Base-by-base conservation (phyloP, 2,888 invertebrate genomes). In the Platypus cylindrus region DNA sequence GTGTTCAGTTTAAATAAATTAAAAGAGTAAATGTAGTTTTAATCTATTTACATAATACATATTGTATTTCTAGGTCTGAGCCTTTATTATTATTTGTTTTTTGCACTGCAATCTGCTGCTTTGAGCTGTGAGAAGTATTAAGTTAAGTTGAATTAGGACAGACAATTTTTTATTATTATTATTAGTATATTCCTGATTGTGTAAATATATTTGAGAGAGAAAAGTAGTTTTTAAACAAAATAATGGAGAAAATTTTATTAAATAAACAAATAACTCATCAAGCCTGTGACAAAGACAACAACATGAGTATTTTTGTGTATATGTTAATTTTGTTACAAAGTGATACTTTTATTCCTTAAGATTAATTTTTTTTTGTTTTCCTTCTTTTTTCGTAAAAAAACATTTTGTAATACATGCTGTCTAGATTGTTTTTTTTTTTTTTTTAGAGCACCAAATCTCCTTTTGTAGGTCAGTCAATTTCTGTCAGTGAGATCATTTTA, bases 281-380 rank as follows among this genome's bases (percentile, higher is more conserved):
- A 45, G 12, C 24, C 16, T 24, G 12, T 11, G 22, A 16, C 34
- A 32, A 25, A 44, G n/a, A n/a, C n/a, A 48, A 44, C 47, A 47
- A 45, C 47, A 47, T 41, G 47, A 48, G 49, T 28, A 30, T 36
- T 45, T 47, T 45, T 55, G 54, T 57, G 55, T 57, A 55, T 52
- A 57, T 58, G 54, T 56, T 56, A 52, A 48, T 54, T 53, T 56
- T 55, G 58, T 59, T 59, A 57, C 50, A 56, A 58, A 55, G 59
- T 59, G 59, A 59, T 58, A 58, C 54, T 53, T 53, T 53, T 50
- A 50, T 55, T 52, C 51, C 54, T 56, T 55, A 55, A 53, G 49
- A 51, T 52, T 54, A 49, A 54, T 40, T 52, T 52, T 54, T 58
- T 59, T n/a, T n/a, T n/a, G n/a, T n/a, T n/a, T n/a, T n/a, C n/a